Evolutionary conservation across 2,113 vertebrate genomes (phyloP).

Genomic region (Pseudopipra pipra): DNA sequence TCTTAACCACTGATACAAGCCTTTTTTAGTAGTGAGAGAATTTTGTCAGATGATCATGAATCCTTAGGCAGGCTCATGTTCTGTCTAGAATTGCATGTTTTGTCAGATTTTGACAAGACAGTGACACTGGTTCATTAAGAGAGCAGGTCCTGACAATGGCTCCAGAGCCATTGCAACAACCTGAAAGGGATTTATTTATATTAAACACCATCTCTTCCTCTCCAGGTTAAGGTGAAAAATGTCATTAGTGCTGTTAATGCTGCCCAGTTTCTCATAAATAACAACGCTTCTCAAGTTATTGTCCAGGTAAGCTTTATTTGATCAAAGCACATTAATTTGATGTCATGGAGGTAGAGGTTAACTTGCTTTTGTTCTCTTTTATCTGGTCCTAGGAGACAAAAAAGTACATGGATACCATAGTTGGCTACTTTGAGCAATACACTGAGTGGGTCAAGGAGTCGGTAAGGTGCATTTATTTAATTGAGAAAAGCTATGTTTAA

Average conservation of each 20-base stretch:
- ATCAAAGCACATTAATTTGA: background rate
- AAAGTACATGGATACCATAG: constrained; percentile 80
- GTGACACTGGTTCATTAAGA: background rate
- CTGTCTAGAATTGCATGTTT: background rate
- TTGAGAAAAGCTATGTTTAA: background rate
- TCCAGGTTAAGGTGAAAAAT: constrained; percentile 80
- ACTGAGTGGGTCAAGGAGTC: constrained; percentile 85
- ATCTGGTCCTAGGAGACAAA: constrained; percentile 76
- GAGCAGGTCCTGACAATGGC: background rate
- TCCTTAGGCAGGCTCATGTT: background rate
- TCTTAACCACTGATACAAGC: background rate
- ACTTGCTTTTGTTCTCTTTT: background rate
- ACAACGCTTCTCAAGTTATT: constrained; percentile 79
- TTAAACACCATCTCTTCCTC: background rate
- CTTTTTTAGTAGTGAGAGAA: background rate
- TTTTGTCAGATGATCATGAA: background rate
- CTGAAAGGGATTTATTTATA: background rate
- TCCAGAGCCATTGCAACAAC: background rate
- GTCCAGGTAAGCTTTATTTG: constrained; percentile 72
- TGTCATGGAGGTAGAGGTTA: background rate
- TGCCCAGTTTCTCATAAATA: constrained; percentile 84
- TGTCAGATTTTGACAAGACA: background rate
- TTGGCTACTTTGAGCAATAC: constrained; percentile 88
- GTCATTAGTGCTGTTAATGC: constrained; percentile 78
- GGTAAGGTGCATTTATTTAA: constrained; percentile 74